Conservation (phyloP, 2,797 vertebrate genomes). For the Arnoldichthys spilopterus region DNA sequence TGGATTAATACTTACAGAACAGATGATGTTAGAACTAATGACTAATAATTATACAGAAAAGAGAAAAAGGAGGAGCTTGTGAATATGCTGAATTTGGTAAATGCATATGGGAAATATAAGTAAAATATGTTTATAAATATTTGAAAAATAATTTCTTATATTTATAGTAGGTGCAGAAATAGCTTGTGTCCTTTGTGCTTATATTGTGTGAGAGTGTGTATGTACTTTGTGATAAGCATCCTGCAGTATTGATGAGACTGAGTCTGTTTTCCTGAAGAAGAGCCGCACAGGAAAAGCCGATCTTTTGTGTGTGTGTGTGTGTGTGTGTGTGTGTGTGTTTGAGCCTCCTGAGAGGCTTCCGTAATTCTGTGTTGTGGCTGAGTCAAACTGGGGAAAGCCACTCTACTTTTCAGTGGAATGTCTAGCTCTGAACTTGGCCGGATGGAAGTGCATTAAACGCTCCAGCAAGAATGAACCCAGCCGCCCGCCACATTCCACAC, state of each 20-base stretch:
- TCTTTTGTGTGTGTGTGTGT: neutral
- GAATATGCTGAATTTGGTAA: neutral
- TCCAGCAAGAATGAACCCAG: slow-evolving; percentile 11
- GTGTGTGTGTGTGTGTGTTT: slow-evolving; percentile 6
- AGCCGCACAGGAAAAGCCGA: neutral
- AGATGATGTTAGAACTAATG: slow-evolving; percentile 65
- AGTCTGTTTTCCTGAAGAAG: neutral
- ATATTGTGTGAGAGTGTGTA: neutral
- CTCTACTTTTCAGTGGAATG: slow-evolving; percentile 11
- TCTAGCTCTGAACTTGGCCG: slow-evolving; percentile 19
- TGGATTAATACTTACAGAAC: slow-evolving; percentile 60
- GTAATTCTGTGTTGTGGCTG: slow-evolving; percentile 26
- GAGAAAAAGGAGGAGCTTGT: slow-evolving; percentile 13
- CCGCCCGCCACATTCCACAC: slow-evolving; percentile 25
- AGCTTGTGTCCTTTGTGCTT: neutral
- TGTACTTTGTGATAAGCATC: neutral
- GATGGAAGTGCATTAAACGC: slow-evolving; percentile 23
- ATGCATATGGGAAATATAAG: no score
- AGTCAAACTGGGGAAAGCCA: slow-evolving; percentile 12
- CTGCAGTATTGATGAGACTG: neutral
- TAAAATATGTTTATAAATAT: no score
- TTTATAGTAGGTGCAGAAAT: neutral
- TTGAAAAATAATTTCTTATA: neutral
- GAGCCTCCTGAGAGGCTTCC: neutral
- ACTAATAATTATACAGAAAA: no score